Evolutionary conservation across 2,797 vertebrate genomes (phyloP), one percentile per base, ranked within the genome.

Genomic region (Xiphophorus birchmanni): DNA sequence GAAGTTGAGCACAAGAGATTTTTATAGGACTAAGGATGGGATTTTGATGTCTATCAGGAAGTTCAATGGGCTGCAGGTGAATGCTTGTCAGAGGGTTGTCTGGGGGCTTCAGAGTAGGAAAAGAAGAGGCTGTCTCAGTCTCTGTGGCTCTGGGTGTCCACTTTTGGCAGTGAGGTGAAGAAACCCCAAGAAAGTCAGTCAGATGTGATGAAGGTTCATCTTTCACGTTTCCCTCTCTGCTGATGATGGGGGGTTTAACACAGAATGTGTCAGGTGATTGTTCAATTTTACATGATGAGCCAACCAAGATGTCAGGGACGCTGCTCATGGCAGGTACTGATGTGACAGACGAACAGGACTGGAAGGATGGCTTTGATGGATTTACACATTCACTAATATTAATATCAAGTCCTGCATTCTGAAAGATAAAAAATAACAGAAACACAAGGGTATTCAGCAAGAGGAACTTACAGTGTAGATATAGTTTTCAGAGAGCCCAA

Each of bases 51-150:
- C 83, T 83, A 56, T 44, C 12, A 1, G 80, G 79, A 1, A 83
- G 86, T 45, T 94, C 82, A 2, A 91, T 81, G 42, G 89, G 85
- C 2, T 86, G 90, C 74, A 93, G 80, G 81, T 91, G 88, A 74
- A 93, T 91, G 73, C 76, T 92, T 77, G 91, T 87, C 48, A 94
- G 85, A 0, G 82, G 94, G 80, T 92, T 95, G 76, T 88, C 92
- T 21, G 86, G 89, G 45, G 90, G 92, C 32, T 74, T 90, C 67
- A 89, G 86, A 13, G 86, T 44, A 0, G 88, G 82, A 8, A 90
- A 88, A 1, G 82, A 45, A 0, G 84, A 73, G 12, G 74, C 54
- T 0, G 60, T 21, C 76, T 91, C 90, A 0, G 60, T 15, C 7
- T 86, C 87, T 0, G 75, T 26, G 78, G 77, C 79, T 75, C 40